A percentile compares a stretch with the other conserved stretches of the same genome.
These are phyloP conservation scores for Nemotelus pantherinus DNA, from an alignment of 2,888 invertebrate genomes.

Conservation along the genomic window DNA sequence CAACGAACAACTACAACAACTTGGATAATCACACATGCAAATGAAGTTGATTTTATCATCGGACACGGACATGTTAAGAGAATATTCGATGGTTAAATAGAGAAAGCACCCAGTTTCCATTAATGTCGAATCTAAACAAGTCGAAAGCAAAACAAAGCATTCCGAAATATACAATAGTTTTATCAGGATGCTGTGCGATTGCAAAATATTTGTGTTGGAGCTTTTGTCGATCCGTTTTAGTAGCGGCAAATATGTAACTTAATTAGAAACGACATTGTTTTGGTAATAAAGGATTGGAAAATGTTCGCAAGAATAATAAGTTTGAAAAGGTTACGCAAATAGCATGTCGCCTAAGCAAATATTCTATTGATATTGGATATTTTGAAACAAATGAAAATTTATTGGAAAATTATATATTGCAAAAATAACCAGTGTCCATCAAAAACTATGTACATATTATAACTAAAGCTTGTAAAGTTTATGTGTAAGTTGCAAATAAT, in stretches of 20 bases:
- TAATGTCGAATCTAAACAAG: slow-evolving; percentile 39
- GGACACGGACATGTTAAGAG: slow-evolving; percentile 39
- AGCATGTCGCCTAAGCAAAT: slow-evolving; percentile 23
- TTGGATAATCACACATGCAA: slow-evolving; percentile 44
- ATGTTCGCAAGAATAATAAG: slow-evolving; percentile 26
- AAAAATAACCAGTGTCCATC: too few species aligned
- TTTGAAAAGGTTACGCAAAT: slow-evolving; percentile 34
- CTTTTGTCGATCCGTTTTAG: slow-evolving; percentile 35
- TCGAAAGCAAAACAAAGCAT: slow-evolving; percentile 29
- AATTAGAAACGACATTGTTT: slow-evolving; percentile 38
- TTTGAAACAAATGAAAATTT: too few species aligned
- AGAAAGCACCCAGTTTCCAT: slow-evolving; percentile 21
- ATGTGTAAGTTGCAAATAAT: too few species aligned
- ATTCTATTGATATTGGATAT: not conserved
- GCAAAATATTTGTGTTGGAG: slow-evolving; percentile 26
- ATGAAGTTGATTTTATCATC: slow-evolving; percentile 31
- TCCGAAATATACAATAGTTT: not conserved
- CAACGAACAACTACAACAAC: slow-evolving; percentile 13
- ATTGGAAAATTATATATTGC: too few species aligned
- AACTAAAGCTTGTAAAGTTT: too few species aligned
- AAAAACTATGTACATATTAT: too few species aligned
- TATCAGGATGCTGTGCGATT: slow-evolving; percentile 2
- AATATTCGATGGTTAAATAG: slow-evolving; percentile 42
- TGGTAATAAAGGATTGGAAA: slow-evolving; percentile 10
- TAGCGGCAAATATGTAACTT: slow-evolving; percentile 38